Percentiles rank a stretch among this genome's conserved stretches.
Conservation (phyloP, 92 coral and sea anemone genomes). For the Zoanthus sociatus region DNA sequence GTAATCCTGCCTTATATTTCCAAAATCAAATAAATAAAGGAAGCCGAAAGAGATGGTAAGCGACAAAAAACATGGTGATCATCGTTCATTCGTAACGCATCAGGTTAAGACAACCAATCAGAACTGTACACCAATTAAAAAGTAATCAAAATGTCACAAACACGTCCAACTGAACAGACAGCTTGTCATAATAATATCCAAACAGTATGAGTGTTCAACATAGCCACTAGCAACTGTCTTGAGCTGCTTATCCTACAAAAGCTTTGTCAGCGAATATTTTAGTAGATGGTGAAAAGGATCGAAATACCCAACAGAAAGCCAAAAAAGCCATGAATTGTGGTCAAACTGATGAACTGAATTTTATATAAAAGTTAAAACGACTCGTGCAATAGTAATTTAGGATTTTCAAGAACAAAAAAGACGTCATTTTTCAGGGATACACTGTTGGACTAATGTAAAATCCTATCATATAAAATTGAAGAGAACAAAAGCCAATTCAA, state of each 20-base stretch:
- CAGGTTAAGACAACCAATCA: not conserved
- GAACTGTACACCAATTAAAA: not conserved
- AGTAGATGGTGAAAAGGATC: not conserved
- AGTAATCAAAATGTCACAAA: not conserved
- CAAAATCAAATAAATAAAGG: not conserved
- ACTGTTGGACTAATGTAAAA: not conserved
- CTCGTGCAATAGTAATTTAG: no score
- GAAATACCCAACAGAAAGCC: not conserved
- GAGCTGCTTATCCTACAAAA: not conserved
- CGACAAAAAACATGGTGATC: not conserved
- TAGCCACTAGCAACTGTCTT: not conserved
- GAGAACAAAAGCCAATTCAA: not conserved
- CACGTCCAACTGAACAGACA: constrained; percentile 36
- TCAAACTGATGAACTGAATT: no score
- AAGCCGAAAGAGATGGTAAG: not conserved
- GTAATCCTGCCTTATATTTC: no score
- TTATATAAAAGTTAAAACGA: no score
- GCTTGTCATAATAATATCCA: not conserved
- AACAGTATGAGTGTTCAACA: constrained; percentile 15
- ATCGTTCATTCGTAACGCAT: not conserved
- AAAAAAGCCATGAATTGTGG: no score
- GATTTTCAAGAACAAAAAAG: not conserved
- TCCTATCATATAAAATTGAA: not conserved
- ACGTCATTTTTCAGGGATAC: not conserved
- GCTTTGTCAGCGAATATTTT: not conserved